Evolutionary conservation across 1,140 invertebrate species (phyloP).

Genomic region (Melitaea cinxia): DNA sequence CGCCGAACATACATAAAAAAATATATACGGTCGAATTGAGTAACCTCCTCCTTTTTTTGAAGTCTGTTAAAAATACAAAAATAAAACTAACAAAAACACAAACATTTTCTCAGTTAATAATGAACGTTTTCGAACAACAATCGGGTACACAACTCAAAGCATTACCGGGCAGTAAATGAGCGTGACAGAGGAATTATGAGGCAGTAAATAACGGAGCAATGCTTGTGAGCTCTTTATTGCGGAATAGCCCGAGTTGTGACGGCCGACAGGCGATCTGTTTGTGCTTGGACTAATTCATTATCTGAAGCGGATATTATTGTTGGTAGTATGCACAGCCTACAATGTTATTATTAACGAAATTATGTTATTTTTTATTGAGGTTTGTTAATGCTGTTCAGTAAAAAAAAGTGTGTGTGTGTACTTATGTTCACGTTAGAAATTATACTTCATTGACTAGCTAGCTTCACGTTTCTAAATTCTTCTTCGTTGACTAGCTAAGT

Average conservation of each 20-base stretch:
- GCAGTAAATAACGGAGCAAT: slow-evolving; percentile 48
- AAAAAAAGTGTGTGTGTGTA: too few relatives aligned
- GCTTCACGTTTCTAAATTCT: too few relatives aligned
- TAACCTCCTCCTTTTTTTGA: too few relatives aligned
- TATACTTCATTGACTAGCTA: too few relatives aligned
- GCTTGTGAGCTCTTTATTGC: slow-evolving; percentile 55
- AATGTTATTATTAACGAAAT: too few relatives aligned
- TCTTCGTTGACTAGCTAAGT: too few relatives aligned
- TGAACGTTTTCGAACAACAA: slow-evolving; percentile 11
- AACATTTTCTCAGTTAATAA: background rate
- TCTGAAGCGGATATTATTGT: slow-evolving; percentile 23
- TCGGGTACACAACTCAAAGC: slow-evolving; percentile 33
- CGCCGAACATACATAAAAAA: too few relatives aligned
- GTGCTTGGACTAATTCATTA: slow-evolving; percentile 31
- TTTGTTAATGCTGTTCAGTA: too few relatives aligned
- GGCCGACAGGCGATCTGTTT: slow-evolving; percentile 53
- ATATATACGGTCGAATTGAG: too few relatives aligned
- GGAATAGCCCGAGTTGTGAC: slow-evolving; percentile 38
- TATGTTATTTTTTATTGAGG: too few relatives aligned
- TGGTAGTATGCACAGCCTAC: too few relatives aligned
- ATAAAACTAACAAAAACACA: background rate
- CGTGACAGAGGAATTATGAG: slow-evolving; percentile 57
- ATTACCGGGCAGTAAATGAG: slow-evolving; percentile 34
- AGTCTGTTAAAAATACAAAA: background rate
- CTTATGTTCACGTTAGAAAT: too few relatives aligned